Conservation (phyloP, 2,888 invertebrate genomes). For the Xanthorhoe spadicearia region DNA sequence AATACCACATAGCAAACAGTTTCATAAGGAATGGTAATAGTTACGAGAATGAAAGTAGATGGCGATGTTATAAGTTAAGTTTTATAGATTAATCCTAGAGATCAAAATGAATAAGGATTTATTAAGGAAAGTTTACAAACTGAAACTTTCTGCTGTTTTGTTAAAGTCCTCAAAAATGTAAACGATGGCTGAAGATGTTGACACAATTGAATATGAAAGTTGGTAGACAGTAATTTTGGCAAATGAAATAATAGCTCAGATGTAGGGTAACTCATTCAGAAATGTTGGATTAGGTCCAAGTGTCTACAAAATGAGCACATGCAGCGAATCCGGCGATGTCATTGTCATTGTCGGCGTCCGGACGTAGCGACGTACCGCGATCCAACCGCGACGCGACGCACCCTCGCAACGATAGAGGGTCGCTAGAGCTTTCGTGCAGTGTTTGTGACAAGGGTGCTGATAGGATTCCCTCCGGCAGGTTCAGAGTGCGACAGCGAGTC, state of each 20-base stretch:
- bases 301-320: slow-evolving; percentile 54
- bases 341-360: slow-evolving; percentile 75
- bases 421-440: slow-evolving; percentile 11
- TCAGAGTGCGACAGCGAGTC: slow-evolving; percentile 87
- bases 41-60: slow-evolving; percentile 44
- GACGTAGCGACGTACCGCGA: slow-evolving; percentile 54
- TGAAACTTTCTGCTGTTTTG: background rate
- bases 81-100: background rate
- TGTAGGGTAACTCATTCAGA: slow-evolving; percentile 51
- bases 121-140: background rate
- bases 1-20: slow-evolving; percentile 27
- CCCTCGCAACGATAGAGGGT: background rate
- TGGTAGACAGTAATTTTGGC: slow-evolving; percentile 41
- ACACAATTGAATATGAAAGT: background rate
- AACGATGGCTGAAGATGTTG: background rate
- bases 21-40: background rate
- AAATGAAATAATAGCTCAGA: slow-evolving; percentile 45
- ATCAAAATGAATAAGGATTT: background rate
- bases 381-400: slow-evolving; percentile 3
- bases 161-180: too few relatives aligned
- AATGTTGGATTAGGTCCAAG: slow-evolving; percentile 68
- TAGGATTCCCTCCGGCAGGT: slow-evolving; percentile 57
- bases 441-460: slow-evolving; percentile 42
- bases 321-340: slow-evolving; percentile 65
- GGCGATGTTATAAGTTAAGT: slow-evolving; percentile 39